Conservation (phyloP, 2,888 invertebrate species). For the Erebia ligea region DNA sequence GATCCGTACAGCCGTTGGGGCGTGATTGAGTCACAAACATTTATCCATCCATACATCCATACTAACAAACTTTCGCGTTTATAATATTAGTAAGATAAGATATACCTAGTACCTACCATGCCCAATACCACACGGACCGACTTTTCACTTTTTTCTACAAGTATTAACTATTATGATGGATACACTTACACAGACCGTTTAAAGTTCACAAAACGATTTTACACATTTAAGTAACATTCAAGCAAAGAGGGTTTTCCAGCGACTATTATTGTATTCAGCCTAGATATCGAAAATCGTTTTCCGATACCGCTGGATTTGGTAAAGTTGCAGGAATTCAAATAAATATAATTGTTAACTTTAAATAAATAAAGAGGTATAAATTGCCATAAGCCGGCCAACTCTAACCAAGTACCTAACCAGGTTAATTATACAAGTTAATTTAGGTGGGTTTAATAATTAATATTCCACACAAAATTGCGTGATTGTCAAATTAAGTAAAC, state of each 20-base stretch:
- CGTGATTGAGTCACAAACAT: too few species aligned
- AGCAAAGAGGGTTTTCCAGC: background rate
- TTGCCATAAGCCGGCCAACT: background rate
- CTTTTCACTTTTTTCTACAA: background rate
- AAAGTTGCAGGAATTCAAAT: constrained; percentile 2
- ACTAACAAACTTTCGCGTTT: too few species aligned
- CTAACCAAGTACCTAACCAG: too few species aligned
- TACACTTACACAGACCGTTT: background rate
- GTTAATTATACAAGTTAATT: too few species aligned
- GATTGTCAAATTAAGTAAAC: too few species aligned
- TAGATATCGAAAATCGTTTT: constrained; percentile 19
- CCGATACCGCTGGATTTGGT: constrained; percentile 8
- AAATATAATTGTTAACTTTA: background rate
- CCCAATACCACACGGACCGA: background rate
- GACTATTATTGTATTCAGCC: background rate
- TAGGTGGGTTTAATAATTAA: too few species aligned
- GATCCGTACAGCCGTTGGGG: too few species aligned
- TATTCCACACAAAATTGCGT: too few species aligned
- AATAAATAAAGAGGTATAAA: background rate
- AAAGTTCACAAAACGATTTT: background rate
- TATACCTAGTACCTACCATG: background rate
- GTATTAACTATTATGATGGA: background rate
- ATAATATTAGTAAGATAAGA: too few species aligned
- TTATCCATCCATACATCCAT: too few species aligned
- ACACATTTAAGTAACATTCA: background rate